phyloP scores from a whole-genome alignment of 2,797 vertebrate species.

The Ctenochaetus hawaiiensis region DNA sequence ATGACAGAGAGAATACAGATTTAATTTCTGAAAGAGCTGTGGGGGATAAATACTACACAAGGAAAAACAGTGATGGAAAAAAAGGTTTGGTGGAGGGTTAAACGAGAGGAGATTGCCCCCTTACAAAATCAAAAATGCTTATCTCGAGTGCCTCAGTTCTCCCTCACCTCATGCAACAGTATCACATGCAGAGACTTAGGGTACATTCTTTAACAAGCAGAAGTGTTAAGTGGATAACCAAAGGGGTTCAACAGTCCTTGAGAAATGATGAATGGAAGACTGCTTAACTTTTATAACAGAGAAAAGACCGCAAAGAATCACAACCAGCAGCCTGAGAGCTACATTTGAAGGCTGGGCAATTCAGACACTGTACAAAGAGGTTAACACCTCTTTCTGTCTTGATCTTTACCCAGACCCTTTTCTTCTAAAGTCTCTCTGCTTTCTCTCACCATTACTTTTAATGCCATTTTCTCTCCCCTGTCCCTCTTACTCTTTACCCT shows the following conservation, averaged over 20 bases:
- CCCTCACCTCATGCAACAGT: constrained; percentile 36
- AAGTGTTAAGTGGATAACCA: constrained; percentile 59
- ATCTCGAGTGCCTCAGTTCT: constrained; percentile 33
- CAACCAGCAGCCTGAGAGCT: constrained; percentile 37
- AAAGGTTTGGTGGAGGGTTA: background rate
- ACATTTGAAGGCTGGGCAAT: constrained; percentile 37
- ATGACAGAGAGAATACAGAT: background rate
- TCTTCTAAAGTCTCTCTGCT: background rate
- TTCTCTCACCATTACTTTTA: constrained; percentile 13
- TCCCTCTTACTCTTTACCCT: background rate
- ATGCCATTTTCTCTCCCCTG: background rate
- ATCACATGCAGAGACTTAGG: constrained; percentile 74
- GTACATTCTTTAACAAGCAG: constrained; percentile 61
- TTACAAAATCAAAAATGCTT: constrained; percentile 36
- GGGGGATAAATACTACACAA: background rate
- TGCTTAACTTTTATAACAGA: constrained; percentile 54
- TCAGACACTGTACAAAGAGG: background rate
- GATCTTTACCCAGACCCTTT: background rate
- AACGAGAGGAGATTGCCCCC: background rate
- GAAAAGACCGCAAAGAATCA: constrained; percentile 17
- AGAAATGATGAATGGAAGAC: constrained; percentile 49
- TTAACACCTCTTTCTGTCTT: background rate
- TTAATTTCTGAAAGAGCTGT: background rate
- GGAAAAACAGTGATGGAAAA: background rate
- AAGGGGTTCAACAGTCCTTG: constrained; percentile 20